Percentiles rank a stretch among this genome's conserved stretches.
phyloP scores from a whole-genome alignment of 2,113 vertebrate genomes.

The Girardinichthys multiradiatus region DNA sequence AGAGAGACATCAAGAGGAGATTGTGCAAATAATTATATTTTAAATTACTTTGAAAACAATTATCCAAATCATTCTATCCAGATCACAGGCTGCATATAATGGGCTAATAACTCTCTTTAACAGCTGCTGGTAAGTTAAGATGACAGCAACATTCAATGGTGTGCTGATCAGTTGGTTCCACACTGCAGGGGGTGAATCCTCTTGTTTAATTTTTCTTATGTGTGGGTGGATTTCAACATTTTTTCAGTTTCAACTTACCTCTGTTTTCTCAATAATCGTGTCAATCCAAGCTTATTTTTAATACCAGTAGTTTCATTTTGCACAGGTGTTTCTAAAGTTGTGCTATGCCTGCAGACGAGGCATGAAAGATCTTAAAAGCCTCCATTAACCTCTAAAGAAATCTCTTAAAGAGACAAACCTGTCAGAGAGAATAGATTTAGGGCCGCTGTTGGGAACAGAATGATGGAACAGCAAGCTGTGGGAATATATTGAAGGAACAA shows the following conservation, averaged over 20 bases:
- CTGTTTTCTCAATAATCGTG: not conserved
- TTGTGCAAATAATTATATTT: too few species aligned
- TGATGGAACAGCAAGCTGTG: not conserved
- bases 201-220: not conserved
- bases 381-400: not conserved
- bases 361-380: not conserved
- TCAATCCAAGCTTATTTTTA: not conserved
- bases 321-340: too few species aligned
- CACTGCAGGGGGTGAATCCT: not conserved
- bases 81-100: slow-evolving; percentile 14
- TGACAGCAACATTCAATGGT: slow-evolving; percentile 2
- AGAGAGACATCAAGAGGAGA: too few species aligned
- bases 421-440: not conserved
- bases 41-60: too few species aligned
- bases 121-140: slow-evolving; percentile 9
- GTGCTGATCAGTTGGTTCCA: slow-evolving; percentile 29
- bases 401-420: not conserved
- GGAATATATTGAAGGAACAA: not conserved
- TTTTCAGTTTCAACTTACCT: too few species aligned
- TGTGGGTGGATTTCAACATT: not conserved
- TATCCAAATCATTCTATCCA: too few species aligned
- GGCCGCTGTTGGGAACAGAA: not conserved
- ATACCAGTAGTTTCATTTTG: not conserved
- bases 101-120: slow-evolving; percentile 31
- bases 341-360: not conserved